Evolutionary conservation across 2,113 vertebrate species (phyloP).

Genomic region (Pteruthius melanotis): DNA sequence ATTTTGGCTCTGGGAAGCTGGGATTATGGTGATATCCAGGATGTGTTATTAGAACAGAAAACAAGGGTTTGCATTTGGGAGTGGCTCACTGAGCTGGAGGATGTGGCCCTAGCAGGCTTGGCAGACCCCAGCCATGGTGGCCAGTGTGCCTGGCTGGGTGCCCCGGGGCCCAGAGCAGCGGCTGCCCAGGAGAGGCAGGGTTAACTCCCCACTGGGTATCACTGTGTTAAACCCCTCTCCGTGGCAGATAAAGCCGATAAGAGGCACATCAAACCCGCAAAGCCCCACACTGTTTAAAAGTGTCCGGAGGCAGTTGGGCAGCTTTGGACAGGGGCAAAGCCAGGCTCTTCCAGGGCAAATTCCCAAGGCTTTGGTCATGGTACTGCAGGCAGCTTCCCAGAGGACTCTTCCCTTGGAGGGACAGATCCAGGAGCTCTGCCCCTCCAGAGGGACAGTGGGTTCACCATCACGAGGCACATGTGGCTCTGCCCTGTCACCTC

Average conservation of each 20-base stretch:
- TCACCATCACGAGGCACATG: accelerated
- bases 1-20: constrained; percentile 45
- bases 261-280: not conserved
- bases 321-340: not conserved
- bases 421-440: not conserved
- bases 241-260: constrained; percentile 56
- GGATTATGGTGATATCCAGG: constrained; percentile 27
- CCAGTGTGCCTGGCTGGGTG: accelerated
- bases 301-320: not conserved
- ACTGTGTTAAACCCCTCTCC: constrained; percentile 27
- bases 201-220: not conserved
- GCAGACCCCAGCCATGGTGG: not conserved
- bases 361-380: not conserved
- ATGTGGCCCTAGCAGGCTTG: not conserved
- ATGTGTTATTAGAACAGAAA: constrained; percentile 47
- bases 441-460: not conserved
- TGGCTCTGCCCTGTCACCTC: not conserved
- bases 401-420: not conserved
- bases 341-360: accelerated
- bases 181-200: not conserved
- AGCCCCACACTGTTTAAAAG: constrained; percentile 24
- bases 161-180: accelerated
- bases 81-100: not conserved
- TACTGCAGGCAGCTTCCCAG: not conserved
- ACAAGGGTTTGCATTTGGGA: not conserved